Conservation (phyloP, 2,888 invertebrate genomes). For the Mesorhabditis sp. region DNA sequence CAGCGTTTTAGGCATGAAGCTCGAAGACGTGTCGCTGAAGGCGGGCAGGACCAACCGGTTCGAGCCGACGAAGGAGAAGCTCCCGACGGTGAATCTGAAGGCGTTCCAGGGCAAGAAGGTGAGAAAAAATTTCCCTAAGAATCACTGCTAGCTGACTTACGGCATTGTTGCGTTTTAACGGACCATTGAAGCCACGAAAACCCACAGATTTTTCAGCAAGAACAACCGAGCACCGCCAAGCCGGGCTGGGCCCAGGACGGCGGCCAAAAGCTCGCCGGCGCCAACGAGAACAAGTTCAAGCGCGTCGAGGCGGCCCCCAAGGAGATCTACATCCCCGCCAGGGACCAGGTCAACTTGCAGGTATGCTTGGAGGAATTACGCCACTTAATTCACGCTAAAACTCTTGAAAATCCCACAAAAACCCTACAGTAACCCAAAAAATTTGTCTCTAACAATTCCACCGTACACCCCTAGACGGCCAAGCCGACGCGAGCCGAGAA, state of each 20-base stretch:
- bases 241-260: conserved; percentile 38
- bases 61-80: conserved; percentile 45
- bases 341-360: conserved; percentile 54
- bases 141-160: neutral
- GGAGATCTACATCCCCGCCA: conserved; percentile 53
- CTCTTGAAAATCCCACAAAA: neutral
- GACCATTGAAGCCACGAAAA: no score
- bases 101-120: conserved; percentile 14
- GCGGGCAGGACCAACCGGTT: conserved; percentile 50
- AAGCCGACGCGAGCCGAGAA: conserved; percentile 42
- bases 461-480: conserved; percentile 15
- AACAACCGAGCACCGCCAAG: conserved; percentile 15
- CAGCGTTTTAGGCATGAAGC: conserved; percentile 25
- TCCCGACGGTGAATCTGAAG: conserved; percentile 46
- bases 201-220: neutral
- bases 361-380: conserved; percentile 8
- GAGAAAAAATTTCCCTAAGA: neutral
- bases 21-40: conserved; percentile 49
- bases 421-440: neutral
- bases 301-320: conserved; percentile 34
- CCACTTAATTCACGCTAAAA: neutral
- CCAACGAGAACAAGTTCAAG: conserved; percentile 25
- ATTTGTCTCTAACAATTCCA: neutral
- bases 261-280: conserved; percentile 27
- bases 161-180: neutral